phyloP scores from a whole-genome alignment of 2,797 vertebrate genomes.

The Lindbergichthys nudifrons region DNA sequence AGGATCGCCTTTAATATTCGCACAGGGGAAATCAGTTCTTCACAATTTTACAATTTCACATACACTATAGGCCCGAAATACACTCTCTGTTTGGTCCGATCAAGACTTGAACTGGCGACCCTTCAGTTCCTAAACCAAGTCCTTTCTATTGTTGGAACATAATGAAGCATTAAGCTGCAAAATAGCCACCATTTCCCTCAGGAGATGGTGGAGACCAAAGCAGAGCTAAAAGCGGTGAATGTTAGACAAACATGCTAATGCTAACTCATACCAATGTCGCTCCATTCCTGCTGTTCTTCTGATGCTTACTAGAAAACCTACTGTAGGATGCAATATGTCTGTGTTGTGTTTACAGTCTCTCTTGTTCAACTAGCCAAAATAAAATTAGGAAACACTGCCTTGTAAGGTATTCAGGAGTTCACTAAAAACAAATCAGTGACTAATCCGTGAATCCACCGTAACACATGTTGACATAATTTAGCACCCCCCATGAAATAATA shows the following conservation, averaged over 20 bases:
- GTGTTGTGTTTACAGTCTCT: neutral
- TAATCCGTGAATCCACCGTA: neutral
- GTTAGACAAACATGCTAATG: too few relatives aligned
- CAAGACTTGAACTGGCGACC: too few relatives aligned
- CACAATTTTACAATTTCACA: too few relatives aligned
- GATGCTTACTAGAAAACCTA: neutral
- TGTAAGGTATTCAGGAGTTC: neutral
- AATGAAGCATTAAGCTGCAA: neutral
- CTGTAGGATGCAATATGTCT: neutral
- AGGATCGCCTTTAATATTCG: too few relatives aligned
- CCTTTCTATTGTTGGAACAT: neutral
- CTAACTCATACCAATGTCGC: too few relatives aligned
- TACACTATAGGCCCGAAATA: too few relatives aligned
- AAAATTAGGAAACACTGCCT: neutral
- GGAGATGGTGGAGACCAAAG: slow-evolving; percentile 1
- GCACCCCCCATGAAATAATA: neutral
- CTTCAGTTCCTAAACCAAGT: too few relatives aligned
- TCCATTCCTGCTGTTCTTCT: too few relatives aligned
- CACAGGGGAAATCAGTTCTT: too few relatives aligned
- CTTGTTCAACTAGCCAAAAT: neutral
- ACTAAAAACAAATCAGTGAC: neutral
- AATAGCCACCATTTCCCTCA: neutral
- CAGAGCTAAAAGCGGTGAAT: too few relatives aligned
- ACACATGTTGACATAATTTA: neutral
- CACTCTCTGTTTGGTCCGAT: too few relatives aligned